Percentiles rank a stretch among this genome's conserved stretches.
These are phyloP conservation scores for Chiridota heheva DNA, from an alignment of 35 echinoderm and acorn worm species.

Conservation along the genomic window DNA sequence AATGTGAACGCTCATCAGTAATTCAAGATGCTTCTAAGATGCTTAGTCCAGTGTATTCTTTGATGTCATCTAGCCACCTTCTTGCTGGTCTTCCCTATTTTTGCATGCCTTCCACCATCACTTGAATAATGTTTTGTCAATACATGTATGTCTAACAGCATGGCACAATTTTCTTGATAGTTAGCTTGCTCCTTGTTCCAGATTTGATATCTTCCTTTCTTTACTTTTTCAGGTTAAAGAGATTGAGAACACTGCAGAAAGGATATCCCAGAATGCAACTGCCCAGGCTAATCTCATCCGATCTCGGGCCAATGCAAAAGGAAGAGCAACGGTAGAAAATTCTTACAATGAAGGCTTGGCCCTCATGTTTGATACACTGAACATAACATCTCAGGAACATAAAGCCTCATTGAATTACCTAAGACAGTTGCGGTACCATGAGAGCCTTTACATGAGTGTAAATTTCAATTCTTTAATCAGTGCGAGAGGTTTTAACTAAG, in stretches of 20 bases:
- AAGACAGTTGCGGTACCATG: slow-evolving; percentile 52
- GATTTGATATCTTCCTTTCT: background rate
- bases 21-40: no score
- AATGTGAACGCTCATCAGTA: no score
- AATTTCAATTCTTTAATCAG: slow-evolving; percentile 70
- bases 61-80: no score
- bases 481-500: slow-evolving; percentile 39
- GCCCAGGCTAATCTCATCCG: slow-evolving; percentile 59
- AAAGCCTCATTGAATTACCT: slow-evolving; percentile 86
- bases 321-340: slow-evolving; percentile 51
- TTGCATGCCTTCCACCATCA: no score
- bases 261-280: slow-evolving; percentile 75
- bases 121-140: no score
- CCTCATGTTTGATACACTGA: slow-evolving; percentile 39
- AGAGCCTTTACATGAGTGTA: slow-evolving; percentile 45
- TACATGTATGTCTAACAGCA: no score
- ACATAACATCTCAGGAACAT: slow-evolving; percentile 67
- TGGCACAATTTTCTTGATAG: no score
- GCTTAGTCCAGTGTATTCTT: no score
- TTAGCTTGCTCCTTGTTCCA: no score
- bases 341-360: slow-evolving; percentile 61
- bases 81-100: no score
- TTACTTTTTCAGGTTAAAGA: slow-evolving; percentile 42
- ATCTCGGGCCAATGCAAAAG: slow-evolving; percentile 48
- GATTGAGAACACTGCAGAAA: slow-evolving; percentile 62